Base-by-base conservation (phyloP, 2,888 invertebrate genomes). In the Aphidius colemani region DNA sequence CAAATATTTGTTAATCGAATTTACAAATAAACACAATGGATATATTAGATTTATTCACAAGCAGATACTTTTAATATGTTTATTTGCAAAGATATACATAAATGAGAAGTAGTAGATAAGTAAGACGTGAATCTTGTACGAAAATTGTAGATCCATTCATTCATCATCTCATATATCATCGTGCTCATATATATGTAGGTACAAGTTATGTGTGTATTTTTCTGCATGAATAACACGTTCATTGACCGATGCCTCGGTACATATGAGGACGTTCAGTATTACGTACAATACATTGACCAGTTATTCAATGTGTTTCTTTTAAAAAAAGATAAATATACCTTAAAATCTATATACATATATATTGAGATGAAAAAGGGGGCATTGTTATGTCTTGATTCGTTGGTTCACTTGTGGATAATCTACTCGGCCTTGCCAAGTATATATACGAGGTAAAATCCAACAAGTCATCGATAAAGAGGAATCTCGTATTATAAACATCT, bases 371-470 rank as follows among this genome's bases (percentile, higher is more conserved):
- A 57, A 45, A 57, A 46, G 46, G 57, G 39, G 57, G 57, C 57
- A 13, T 43, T 48, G 59, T 18, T 43, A 50, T 61, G 56, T 58
- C 64, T 55, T 45, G 60, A 43, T 65, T 30, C 30, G 3, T 57
- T 60, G 59, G 55, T 60, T 61, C 61, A 69, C 69, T 71, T 56
- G 63, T 53, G 71, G 72, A 71, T 72, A 70, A 72, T 74, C 70
- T 66, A 70, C 70, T 70, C 72, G 74, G 71, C 75, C 75, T 76
- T 76, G 77, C 70, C 74, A 69, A 72, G 71, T 71, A 70, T 74
- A 70, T 67, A 65, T 62, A 41, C 53, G 8, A 10, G 61, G 58
- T 65, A 63, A 61, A 67, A 66, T 69, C 65, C 63, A 59, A 59
- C 53, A 63, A 59, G 57, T 45, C 64, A 49, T 59, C 64, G 50